These are phyloP conservation scores for Arrhamphus sclerolepis DNA, from an alignment of 2,797 vertebrate genomes.

Conservation along the genomic window DNA sequence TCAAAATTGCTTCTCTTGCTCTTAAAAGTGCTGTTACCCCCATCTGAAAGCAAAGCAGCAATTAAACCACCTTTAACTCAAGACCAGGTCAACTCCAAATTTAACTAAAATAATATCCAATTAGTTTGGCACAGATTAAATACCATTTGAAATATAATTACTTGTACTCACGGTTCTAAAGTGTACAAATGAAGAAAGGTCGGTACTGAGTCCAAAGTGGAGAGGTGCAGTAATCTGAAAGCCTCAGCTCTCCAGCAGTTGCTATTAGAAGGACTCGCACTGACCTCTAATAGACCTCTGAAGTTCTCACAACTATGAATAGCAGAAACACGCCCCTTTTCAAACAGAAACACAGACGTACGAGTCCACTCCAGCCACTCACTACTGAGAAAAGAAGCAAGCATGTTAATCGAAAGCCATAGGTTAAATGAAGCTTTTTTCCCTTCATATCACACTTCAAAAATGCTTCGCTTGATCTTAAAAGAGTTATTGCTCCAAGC, in stretches of 20 bases:
- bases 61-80: neutral
- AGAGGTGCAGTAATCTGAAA: constrained; percentile 40
- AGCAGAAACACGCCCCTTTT: constrained; percentile 71
- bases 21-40: constrained; percentile 6
- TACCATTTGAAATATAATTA: neutral
- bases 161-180: constrained; percentile 62
- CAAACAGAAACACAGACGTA: constrained; percentile 65
- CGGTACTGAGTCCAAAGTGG: constrained; percentile 18
- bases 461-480: neutral
- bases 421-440: neutral
- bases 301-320: constrained; percentile 79
- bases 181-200: constrained; percentile 25
- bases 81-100: neutral
- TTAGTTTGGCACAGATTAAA: neutral
- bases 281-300: constrained; percentile 76
- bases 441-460: neutral
- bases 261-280: constrained; percentile 59
- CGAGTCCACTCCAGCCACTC: constrained; percentile 31
- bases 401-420: constrained; percentile 16
- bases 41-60: neutral
- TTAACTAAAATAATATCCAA: neutral
- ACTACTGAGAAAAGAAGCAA: neutral
- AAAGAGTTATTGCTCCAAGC: constrained; percentile 1
- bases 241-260: constrained; percentile 43
- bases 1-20: neutral